phyloP scores from a whole-genome alignment of 2,888 invertebrate species.

The Campopleginae sp. region DNA sequence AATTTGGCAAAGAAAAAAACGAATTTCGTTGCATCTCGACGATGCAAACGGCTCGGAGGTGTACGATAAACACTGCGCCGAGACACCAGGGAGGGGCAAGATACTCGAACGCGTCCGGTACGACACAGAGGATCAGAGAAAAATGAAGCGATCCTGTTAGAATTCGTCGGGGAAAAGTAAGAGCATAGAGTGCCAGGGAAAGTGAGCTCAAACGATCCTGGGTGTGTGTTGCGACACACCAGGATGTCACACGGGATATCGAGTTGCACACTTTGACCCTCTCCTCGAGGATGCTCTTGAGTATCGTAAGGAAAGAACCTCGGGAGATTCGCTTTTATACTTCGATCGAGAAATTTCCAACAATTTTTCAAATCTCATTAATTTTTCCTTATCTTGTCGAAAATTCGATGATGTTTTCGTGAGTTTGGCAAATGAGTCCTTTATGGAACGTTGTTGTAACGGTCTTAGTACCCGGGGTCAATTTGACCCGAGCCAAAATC shows the following conservation, averaged over 20 bases:
- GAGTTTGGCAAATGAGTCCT: neutral
- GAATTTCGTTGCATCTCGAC: too few relatives aligned
- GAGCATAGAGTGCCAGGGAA: slow-evolving; percentile 48
- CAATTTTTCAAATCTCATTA: neutral
- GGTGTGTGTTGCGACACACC: slow-evolving; percentile 59
- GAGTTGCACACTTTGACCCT: slow-evolving; percentile 69
- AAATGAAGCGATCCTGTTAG: slow-evolving; percentile 45
- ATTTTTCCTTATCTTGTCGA: too few relatives aligned
- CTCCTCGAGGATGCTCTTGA: slow-evolving; percentile 39
- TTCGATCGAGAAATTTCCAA: neutral
- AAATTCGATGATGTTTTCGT: neutral
- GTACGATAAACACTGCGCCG: slow-evolving; percentile 66
- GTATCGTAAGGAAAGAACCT: slow-evolving; percentile 15
- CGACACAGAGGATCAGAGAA: slow-evolving; percentile 34
- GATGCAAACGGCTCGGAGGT: slow-evolving; percentile 33
- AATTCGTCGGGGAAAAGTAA: slow-evolving; percentile 58
- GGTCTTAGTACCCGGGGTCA: neutral
- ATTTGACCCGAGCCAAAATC: neutral
- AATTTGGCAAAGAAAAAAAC: too few relatives aligned
- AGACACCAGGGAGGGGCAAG: slow-evolving; percentile 39
- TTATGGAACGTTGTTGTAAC: neutral
- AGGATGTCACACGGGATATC: slow-evolving; percentile 74
- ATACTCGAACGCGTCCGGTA: slow-evolving; percentile 58
- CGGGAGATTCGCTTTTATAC: neutral
- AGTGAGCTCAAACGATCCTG: slow-evolving; percentile 62